phyloP scores from a whole-genome alignment of 2,797 vertebrate species.

The Pangasius larnaudii region DNA sequence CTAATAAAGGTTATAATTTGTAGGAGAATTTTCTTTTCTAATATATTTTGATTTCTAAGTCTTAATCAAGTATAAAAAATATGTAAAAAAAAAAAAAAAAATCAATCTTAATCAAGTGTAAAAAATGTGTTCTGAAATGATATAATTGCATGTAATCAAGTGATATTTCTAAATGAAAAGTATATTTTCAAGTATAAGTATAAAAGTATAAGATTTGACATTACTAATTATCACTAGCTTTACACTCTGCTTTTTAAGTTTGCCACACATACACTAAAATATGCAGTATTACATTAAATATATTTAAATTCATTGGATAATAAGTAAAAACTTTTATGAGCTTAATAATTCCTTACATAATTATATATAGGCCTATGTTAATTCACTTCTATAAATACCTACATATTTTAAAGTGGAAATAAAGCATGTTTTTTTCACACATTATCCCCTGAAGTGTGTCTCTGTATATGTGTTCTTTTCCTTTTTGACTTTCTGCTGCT shows the following conservation, averaged over 20 bases:
- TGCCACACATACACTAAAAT: neutral
- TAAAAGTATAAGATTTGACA: neutral
- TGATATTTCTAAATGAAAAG: neutral
- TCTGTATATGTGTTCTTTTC: neutral
- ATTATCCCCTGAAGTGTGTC: neutral
- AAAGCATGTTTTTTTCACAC: neutral
- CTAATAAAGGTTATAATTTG: neutral
- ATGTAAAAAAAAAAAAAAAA: neutral
- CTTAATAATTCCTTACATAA: neutral
- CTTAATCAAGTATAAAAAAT: neutral
- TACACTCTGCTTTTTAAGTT: neutral
- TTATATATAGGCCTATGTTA: neutral
- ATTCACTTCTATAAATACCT: neutral
- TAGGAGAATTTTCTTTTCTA: neutral
- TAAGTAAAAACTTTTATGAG: neutral
- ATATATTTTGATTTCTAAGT: neutral
- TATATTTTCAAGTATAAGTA: too few relatives aligned
- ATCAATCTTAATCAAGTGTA: neutral
- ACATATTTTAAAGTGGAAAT: neutral
- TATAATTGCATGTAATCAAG: neutral
- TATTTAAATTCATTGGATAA: neutral
- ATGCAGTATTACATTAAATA: neutral
- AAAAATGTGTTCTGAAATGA: neutral
- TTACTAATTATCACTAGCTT: neutral
- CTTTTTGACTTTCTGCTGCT: conserved; percentile 6